Conservation (phyloP, 2,797 vertebrate species). For the Spatula versicolor region DNA sequence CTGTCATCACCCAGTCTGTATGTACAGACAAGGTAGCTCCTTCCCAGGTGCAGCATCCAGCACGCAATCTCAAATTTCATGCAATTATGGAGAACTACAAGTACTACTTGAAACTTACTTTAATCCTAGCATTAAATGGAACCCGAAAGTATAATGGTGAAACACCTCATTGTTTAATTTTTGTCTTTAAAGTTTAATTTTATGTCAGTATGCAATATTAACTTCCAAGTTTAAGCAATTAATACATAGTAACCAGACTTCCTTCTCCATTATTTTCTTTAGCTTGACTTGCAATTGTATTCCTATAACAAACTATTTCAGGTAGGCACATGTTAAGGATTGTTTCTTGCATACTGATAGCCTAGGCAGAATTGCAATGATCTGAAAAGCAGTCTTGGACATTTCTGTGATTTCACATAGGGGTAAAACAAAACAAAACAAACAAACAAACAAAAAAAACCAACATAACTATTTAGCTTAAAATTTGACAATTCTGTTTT, state of each 20-base stretch:
- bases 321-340: rapidly evolving
- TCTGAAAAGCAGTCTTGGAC: neutral
- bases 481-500: neutral
- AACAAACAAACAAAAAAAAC: too few relatives aligned
- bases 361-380: neutral
- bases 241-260: neutral
- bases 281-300: neutral
- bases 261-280: neutral
- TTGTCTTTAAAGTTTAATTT: neutral
- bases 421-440: neutral
- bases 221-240: neutral
- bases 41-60: neutral
- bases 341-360: neutral
- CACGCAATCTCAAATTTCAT: neutral
- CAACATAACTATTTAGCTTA: neutral
- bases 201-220: neutral
- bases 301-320: neutral
- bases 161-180: neutral
- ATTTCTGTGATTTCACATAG: neutral
- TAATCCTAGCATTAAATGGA: neutral
- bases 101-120: neutral
- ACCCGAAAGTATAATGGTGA: neutral
- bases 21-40: neutral
- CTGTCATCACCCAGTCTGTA: too few relatives aligned
- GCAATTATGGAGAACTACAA: neutral